A percentile compares a stretch with the other conserved stretches of the same genome.
Evolutionary conservation across 2,888 invertebrate species (phyloP).

Genomic region (Venusia cambrica): DNA sequence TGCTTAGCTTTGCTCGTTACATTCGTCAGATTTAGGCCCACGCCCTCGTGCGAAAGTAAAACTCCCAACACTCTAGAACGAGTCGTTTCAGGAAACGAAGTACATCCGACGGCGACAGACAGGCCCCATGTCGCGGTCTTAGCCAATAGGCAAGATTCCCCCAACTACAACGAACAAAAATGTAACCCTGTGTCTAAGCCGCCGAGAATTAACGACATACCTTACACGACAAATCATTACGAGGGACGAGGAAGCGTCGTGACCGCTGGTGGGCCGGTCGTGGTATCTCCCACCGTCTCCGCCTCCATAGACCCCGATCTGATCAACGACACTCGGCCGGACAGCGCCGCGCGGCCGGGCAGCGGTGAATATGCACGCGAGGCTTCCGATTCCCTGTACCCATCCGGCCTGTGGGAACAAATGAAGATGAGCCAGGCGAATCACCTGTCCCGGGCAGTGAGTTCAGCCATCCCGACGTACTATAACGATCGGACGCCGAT

Average conservation of each 20-base stretch:
- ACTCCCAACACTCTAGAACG: slow-evolving; percentile 88
- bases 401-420: slow-evolving; percentile 90
- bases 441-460: slow-evolving; percentile 81
- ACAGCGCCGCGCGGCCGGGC: slow-evolving; percentile 80
- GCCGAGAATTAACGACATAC: slow-evolving; percentile 84
- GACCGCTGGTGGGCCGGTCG: slow-evolving; percentile 83
- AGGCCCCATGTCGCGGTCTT: slow-evolving; percentile 80
- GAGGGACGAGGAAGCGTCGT: slow-evolving; percentile 85
- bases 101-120: slow-evolving; percentile 69
- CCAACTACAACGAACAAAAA: slow-evolving; percentile 62
- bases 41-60: slow-evolving; percentile 88
- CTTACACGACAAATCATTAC: slow-evolving; percentile 85
- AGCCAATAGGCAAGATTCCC: slow-evolving; percentile 73
- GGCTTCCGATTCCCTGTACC: slow-evolving; percentile 87
- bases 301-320: slow-evolving; percentile 91
- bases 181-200: slow-evolving; percentile 88
- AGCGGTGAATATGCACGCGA: slow-evolving; percentile 91
- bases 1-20: slow-evolving; percentile 86
- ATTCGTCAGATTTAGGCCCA: slow-evolving; percentile 86
- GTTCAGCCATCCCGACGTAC: slow-evolving; percentile 80
- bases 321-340: slow-evolving; percentile 89
- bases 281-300: slow-evolving; percentile 87
- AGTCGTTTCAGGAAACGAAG: slow-evolving; percentile 83
- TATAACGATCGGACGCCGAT: slow-evolving; percentile 89
- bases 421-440: slow-evolving; percentile 72